These are phyloP conservation scores for Oreochromis aureus DNA, from an alignment of 2,113 vertebrate genomes.

Conservation along the genomic window DNA sequence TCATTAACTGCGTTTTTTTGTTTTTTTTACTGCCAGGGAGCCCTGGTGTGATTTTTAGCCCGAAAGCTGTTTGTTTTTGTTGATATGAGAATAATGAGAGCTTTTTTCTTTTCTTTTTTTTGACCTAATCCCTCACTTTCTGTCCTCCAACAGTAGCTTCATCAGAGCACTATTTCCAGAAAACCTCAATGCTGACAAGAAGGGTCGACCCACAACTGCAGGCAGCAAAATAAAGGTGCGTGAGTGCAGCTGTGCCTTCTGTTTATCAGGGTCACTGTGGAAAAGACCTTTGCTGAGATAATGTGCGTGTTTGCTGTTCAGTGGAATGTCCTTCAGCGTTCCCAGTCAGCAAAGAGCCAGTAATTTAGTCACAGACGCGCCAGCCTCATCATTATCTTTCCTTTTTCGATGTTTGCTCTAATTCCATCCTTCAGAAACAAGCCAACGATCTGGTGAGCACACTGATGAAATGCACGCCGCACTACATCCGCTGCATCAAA, in stretches of 20 bases:
- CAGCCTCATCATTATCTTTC: background rate
- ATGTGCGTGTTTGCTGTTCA: background rate
- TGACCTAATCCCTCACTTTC: background rate
- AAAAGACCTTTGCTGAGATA: background rate
- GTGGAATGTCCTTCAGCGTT: background rate
- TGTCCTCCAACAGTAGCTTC: slow-evolving; percentile 77
- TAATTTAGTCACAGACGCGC: background rate
- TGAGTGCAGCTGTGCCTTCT: background rate
- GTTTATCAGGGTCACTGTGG: background rate
- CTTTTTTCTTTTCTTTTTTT: background rate
- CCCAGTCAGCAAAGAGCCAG: background rate
- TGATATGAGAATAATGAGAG: background rate
- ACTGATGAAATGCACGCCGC: slow-evolving; percentile 96
- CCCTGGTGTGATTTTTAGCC: background rate
- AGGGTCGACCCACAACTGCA: slow-evolving; percentile 93
- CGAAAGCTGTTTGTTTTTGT: background rate
- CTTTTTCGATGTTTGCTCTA: background rate
- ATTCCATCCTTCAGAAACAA: slow-evolving; percentile 81
- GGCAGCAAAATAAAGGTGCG: slow-evolving; percentile 97
- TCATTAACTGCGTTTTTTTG: slow-evolving; percentile 29
- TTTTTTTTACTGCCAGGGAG: background rate
- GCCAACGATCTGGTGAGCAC: slow-evolving; percentile 96
- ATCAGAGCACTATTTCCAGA: slow-evolving; percentile 93
- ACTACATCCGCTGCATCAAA: slow-evolving; percentile 99
- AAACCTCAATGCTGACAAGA: slow-evolving; percentile 95